Conservation (phyloP, 1,140 invertebrate species). For the Heliothis virescens region DNA sequence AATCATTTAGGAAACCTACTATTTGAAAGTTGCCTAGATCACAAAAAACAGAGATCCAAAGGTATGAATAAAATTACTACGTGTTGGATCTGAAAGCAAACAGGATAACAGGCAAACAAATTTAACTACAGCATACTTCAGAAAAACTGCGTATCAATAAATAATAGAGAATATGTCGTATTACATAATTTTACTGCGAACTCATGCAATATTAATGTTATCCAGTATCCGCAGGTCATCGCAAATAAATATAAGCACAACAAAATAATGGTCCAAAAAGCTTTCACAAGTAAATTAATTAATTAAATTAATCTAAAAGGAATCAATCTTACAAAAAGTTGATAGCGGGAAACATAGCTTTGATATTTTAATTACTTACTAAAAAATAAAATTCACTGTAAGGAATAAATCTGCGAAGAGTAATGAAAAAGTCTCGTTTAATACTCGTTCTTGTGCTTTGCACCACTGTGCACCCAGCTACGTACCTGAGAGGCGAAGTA, state of each 20-base stretch:
- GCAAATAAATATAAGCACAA: background rate
- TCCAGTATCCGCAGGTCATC: background rate
- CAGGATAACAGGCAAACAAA: no score
- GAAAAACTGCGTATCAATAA: no score
- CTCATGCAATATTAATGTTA: background rate
- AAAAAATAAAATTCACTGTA: background rate
- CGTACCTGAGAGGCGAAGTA: slow-evolving; percentile 56
- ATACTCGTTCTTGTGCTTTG: slow-evolving; percentile 50
- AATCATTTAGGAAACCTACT: no score
- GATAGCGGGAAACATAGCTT: background rate
- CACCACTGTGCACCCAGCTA: slow-evolving; percentile 47
- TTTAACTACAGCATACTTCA: no score
- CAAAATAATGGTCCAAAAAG: background rate
- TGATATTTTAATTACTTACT: slow-evolving; percentile 23
- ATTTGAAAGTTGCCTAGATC: no score
- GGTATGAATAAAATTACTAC: no score
- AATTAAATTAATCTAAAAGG: slow-evolving; percentile 33
- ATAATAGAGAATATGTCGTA: no score
- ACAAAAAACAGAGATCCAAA: no score
- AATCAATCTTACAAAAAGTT: slow-evolving; percentile 18
- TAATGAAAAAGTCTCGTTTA: slow-evolving; percentile 53
- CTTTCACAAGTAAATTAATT: slow-evolving; percentile 23
- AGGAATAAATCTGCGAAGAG: slow-evolving; percentile 42
- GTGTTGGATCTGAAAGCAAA: no score
- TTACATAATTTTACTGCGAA: no score